Evolutionary conservation across 2,113 vertebrate species (phyloP), one percentile per base, ranked within the genome.

Genomic region (Tichodroma muraria): DNA sequence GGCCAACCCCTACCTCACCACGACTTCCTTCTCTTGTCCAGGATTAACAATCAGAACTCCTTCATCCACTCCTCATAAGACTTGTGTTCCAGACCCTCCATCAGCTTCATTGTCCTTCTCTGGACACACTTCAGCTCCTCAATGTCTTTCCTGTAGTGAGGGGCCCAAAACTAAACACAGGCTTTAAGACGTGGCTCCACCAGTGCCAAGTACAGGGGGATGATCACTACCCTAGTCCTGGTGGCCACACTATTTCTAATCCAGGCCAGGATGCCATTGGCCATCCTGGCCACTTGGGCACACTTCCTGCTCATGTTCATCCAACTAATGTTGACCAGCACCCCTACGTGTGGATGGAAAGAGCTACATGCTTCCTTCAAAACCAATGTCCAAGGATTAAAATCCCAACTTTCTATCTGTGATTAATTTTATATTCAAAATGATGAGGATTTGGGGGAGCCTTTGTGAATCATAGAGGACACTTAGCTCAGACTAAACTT

Each of bases 161-260:
- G 3, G 12, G 2, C 31, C 47, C 31, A 49, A 42, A 69, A 61
- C 21, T 20, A 10, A 69, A 23, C 30, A 31, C 25, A 35, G 30
- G 15, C 35, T 8, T 40, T 12, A 31, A 49, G 7, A 7, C 56
- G 35, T 16, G 21, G 25, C 18, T n/a, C 61, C 27, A 33, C 7
- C 54, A 49, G 14, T 27, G 30, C 25, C 13, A 8, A 35, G 38
- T 40, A 33, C n/a, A 40, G 11, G 35, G 30, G 8, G 3, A 13
- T 40, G 35, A 20, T 69, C 0, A 0, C 21, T 42, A 21, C 12
- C 15, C 27, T 13, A 2, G 6, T 49, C 35, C 40, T 54, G 15
- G 10, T 53, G 38, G 20, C 28, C n/a, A 13, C 20, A 8, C 6
- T 56, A 11, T 49, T 76, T 23, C 40, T 49, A 35, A 28, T 31